These are phyloP conservation scores for Spicauda simplicius DNA, from an alignment of 2,888 invertebrate genomes.

Conservation along the genomic window DNA sequence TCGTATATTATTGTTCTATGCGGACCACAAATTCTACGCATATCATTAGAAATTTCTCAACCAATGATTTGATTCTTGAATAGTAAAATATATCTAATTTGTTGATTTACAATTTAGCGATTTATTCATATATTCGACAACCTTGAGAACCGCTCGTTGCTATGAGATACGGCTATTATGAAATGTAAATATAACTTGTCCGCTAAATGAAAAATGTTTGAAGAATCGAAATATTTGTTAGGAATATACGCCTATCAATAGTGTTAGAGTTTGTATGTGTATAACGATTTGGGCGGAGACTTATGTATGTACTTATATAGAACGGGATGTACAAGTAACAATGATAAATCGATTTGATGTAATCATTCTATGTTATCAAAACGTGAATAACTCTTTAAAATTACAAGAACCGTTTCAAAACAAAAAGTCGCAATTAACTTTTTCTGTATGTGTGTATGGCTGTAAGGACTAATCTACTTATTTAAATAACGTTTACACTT, in stretches of 20 bases:
- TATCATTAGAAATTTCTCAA: slow-evolving; percentile 29
- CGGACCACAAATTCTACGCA: slow-evolving; percentile 9
- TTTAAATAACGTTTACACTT: neutral
- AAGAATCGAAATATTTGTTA: slow-evolving; percentile 2
- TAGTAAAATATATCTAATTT: slow-evolving; percentile 61
- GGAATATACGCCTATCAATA: slow-evolving; percentile 1
- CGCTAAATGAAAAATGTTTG: slow-evolving; percentile 24
- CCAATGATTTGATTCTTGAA: slow-evolving; percentile 43
- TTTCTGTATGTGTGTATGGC: no score
- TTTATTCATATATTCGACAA: slow-evolving; percentile 67
- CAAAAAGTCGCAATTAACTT: no score
- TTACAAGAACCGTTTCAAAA: no score
- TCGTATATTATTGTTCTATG: neutral
- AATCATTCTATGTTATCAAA: no score
- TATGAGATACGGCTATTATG: slow-evolving; percentile 62
- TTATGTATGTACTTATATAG: neutral
- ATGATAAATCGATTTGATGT: no score
- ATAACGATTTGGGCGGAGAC: neutral
- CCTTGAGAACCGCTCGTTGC: slow-evolving; percentile 73
- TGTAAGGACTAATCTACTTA: neutral
- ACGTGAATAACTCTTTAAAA: no score
- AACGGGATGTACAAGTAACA: no score
- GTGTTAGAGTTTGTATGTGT: neutral
- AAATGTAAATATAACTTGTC: slow-evolving; percentile 59
- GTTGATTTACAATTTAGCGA: slow-evolving; percentile 64